A percentile compares a stretch with the other conserved stretches of the same genome.
Conservation (phyloP, 2,113 vertebrate genomes). For the Oostethus manadensis region DNA sequence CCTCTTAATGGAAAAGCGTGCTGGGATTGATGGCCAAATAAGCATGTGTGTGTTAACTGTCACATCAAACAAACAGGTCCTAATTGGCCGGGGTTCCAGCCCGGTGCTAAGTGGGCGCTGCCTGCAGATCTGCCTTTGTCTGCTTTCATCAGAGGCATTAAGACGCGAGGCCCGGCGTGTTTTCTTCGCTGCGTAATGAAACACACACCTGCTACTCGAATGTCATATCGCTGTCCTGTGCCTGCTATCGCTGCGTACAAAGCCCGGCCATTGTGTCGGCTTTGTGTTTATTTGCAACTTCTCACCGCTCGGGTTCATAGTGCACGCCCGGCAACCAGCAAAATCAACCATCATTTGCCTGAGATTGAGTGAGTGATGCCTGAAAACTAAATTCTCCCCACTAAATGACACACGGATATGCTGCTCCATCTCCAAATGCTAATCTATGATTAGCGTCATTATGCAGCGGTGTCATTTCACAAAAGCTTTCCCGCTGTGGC, state of each 20-base stretch:
- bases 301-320: too few species aligned
- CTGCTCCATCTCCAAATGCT: slow-evolving; percentile 68
- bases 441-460: slow-evolving; percentile 73
- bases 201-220: slow-evolving; percentile 75
- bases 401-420: slow-evolving; percentile 29
- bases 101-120: slow-evolving; percentile 60
- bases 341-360: slow-evolving; percentile 2
- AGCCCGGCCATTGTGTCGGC: slow-evolving; percentile 54
- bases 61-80: slow-evolving; percentile 71
- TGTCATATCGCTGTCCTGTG: slow-evolving; percentile 59
- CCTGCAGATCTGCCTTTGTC: slow-evolving; percentile 66
- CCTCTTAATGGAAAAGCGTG: slow-evolving; percentile 10
- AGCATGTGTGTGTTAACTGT: slow-evolving; percentile 63
- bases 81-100: slow-evolving; percentile 67
- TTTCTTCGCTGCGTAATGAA: slow-evolving; percentile 59
- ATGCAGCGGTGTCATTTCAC: slow-evolving; percentile 68
- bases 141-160: slow-evolving; percentile 68
- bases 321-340: neutral
- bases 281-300: slow-evolving; percentile 19
- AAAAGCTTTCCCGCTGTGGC: slow-evolving; percentile 66
- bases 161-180: slow-evolving; percentile 54
- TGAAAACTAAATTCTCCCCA: slow-evolving; percentile 18
- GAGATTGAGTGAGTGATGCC: slow-evolving; percentile 23
- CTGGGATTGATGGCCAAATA: slow-evolving; percentile 40
- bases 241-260: slow-evolving; percentile 52